Conservation (phyloP, 2,888 invertebrate genomes). For the Dendrolimus pini region DNA sequence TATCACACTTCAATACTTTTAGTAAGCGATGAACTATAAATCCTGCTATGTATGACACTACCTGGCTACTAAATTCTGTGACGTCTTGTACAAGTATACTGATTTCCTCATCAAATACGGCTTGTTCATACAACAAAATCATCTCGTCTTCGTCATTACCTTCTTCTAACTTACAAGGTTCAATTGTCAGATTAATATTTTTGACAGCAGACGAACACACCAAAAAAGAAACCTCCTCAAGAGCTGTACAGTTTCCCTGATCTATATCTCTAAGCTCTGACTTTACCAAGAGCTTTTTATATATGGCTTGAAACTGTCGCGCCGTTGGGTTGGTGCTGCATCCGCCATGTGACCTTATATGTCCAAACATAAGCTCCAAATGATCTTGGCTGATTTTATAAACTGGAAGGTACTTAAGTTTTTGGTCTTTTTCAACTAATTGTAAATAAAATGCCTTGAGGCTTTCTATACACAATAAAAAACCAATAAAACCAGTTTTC, state of each 20-base stretch:
- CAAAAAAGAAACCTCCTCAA: constrained; percentile 10
- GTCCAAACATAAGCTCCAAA: background rate
- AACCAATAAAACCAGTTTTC: constrained; percentile 26
- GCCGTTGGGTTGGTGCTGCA: background rate
- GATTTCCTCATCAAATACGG: background rate
- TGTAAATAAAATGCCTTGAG: background rate
- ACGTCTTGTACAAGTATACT: background rate
- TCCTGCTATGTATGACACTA: constrained; percentile 12
- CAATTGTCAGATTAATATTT: background rate
- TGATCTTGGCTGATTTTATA: background rate
- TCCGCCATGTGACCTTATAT: background rate
- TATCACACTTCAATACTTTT: constrained; percentile 13
- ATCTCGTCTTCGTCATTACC: background rate
- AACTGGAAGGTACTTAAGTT: background rate
- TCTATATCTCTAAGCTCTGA: constrained; percentile 3
- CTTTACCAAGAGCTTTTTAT: constrained; percentile 4
- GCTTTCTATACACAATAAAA: constrained; percentile 17
- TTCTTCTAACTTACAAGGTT: background rate
- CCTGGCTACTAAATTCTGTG: background rate
- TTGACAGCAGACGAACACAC: constrained; percentile 1
- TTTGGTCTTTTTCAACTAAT: background rate
- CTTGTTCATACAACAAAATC: background rate
- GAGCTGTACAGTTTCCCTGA: constrained; percentile 8
- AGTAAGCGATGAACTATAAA: constrained; percentile 13
- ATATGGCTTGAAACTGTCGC: background rate